Evolutionary conservation across 2,113 vertebrate species (phyloP).

Genomic region (Pygathrix nemaeus): DNA sequence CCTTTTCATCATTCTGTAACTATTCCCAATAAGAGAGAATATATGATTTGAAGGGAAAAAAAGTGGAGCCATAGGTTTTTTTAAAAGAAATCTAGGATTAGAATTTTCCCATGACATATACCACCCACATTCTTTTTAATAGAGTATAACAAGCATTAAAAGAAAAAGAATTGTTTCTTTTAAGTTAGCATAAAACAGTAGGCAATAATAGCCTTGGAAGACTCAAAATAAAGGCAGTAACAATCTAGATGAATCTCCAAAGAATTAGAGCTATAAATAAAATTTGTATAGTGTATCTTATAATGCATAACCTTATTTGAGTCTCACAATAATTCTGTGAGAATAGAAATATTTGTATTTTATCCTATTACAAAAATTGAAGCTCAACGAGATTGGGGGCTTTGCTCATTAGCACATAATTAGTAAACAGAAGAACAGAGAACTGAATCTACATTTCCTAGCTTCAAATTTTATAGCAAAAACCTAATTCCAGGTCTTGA

Average conservation of each 20-base stretch:
- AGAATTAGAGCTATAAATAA: background rate
- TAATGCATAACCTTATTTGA: background rate
- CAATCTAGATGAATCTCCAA: background rate
- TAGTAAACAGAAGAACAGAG: background rate
- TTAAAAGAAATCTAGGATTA: background rate
- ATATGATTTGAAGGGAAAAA: background rate
- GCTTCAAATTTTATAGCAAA: background rate
- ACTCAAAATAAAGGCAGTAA: background rate
- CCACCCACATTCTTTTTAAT: background rate
- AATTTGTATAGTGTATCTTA: background rate
- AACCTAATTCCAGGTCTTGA: background rate
- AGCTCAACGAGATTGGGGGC: background rate
- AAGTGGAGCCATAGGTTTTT: background rate
- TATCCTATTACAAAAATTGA: background rate
- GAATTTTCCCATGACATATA: background rate
- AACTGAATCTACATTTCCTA: background rate
- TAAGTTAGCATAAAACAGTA: background rate
- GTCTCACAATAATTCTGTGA: background rate
- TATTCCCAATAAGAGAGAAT: background rate
- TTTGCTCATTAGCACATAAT: background rate
- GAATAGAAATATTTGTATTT: background rate
- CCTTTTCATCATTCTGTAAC: background rate
- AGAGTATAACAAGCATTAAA: background rate
- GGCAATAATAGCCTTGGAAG: background rate
- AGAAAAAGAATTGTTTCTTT: background rate